These are phyloP conservation scores for Eledone cirrhosa DNA, from an alignment of 2,888 invertebrate genomes.

Conservation along the genomic window DNA sequence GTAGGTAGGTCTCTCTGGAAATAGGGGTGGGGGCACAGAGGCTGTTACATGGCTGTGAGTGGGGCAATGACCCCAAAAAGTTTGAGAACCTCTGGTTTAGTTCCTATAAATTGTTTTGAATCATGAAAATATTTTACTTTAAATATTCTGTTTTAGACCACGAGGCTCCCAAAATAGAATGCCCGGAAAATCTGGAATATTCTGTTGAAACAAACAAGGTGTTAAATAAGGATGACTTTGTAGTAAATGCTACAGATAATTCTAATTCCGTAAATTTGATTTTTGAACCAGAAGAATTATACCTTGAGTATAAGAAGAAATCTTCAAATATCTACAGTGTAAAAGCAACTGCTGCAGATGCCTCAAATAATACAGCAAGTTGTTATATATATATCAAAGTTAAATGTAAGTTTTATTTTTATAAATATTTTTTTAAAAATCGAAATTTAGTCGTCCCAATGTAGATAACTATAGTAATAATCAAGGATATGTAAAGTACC, in stretches of 20 bases:
- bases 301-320: not conserved
- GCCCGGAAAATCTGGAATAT: not conserved
- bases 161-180: not conserved
- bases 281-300: not conserved
- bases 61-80: too few relatives aligned
- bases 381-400: slow-evolving; percentile 48
- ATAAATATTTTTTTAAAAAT: too few relatives aligned
- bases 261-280: not conserved
- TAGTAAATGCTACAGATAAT: slow-evolving; percentile 2
- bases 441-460: too few relatives aligned
- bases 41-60: too few relatives aligned
- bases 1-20: too few relatives aligned
- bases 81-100: too few relatives aligned
- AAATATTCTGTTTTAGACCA: not conserved
- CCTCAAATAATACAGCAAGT: slow-evolving; percentile 39
- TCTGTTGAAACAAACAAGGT: not conserved
- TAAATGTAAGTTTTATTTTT: slow-evolving; percentile 42
- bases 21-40: too few relatives aligned
- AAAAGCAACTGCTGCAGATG: slow-evolving; percentile 42
- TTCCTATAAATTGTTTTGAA: too few relatives aligned
- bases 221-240: not conserved
- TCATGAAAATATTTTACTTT: too few relatives aligned
- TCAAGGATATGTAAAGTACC: too few relatives aligned
- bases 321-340: not conserved
- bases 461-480: too few relatives aligned